A percentile compares a stretch with the other conserved stretches of the same genome.
Evolutionary conservation across 2,113 vertebrate genomes (phyloP).

Genomic region (Mohoua ochrocephala): DNA sequence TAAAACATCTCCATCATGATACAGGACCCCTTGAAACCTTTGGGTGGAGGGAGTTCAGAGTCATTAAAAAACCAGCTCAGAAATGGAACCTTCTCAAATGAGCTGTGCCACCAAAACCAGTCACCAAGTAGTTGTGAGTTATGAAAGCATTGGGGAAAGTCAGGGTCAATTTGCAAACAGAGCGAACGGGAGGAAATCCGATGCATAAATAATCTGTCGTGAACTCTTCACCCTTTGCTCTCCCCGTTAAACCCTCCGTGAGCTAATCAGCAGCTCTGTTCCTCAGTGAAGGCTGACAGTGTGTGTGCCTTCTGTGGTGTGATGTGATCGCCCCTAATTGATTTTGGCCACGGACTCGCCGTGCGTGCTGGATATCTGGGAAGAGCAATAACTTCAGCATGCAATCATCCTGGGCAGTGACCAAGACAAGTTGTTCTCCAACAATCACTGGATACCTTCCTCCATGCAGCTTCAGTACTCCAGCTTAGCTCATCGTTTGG

Average conservation of each 20-base stretch:
- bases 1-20: not conserved
- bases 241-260: not conserved
- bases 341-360: not conserved
- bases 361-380: constrained; percentile 1
- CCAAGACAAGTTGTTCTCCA: constrained; percentile 50
- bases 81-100: not conserved
- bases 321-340: constrained; percentile 1
- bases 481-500: not conserved
- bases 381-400: constrained; percentile 57
- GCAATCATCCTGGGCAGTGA: constrained; percentile 58
- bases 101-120: not conserved
- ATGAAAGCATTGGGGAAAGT: not conserved
- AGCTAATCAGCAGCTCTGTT: not conserved
- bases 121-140: not conserved
- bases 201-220: not conserved
- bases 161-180: not conserved
- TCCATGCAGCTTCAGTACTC: not conserved
- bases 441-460: constrained; percentile 32
- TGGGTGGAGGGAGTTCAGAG: not conserved
- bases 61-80: not conserved
- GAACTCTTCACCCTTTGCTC: not conserved
- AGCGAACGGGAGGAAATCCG: not conserved
- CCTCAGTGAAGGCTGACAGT: not conserved
- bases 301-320: not conserved
- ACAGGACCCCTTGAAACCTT: not conserved